Base-by-base conservation (phyloP, 1,140 invertebrate species). In the Teleopsis dalmanni region DNA sequence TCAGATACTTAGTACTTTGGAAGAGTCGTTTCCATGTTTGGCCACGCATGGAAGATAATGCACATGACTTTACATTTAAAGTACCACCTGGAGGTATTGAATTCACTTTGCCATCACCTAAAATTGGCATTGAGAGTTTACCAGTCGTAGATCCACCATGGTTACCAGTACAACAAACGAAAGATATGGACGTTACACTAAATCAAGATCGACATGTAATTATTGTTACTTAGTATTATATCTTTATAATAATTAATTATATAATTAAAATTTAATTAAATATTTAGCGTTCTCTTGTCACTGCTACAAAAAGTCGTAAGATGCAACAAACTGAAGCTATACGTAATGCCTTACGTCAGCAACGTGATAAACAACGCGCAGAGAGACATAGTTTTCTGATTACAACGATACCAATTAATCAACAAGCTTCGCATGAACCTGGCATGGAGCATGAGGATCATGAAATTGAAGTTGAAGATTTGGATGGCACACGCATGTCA, bases 301-400 rank as follows among this genome's bases (percentile, higher is more conserved):
- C 96, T 23, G 95, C 96, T 2, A 99, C 95, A 1, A 97, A 98
- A 70, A 99, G 95, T 0, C 79, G 96, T 18, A 93, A 98, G 59
- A 99, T 99, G 67, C 94, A 99, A 69, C 95, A 99, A 72, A 96
- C 96, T 29, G 97, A 99, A 74, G 81, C 97, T 45, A 94, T 99
- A 27, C 88, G 95, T 62, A 83, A 85, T 70, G 96, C 95, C 11
- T 74, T 99, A 13, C 85, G 95, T 69, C 91, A 92, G 23, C 90
- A 97, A 62, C 91, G 98, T 65, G 93, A 98, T 65, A 92, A 95
- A 59, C 91, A 95, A 65, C 76, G 91, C 19, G 84, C 88, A 27
- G 93, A 97, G 62, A 72, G 97, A 31, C 94, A 98, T 73, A 94
- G 91, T 56, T 99, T 96, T 74, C 80, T 94, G 19, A 90, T 99